A percentile compares a stretch with the other conserved stretches of the same genome.
phyloP scores from a whole-genome alignment of 1,140 invertebrate genomes.

The Drosophila yakuba region DNA sequence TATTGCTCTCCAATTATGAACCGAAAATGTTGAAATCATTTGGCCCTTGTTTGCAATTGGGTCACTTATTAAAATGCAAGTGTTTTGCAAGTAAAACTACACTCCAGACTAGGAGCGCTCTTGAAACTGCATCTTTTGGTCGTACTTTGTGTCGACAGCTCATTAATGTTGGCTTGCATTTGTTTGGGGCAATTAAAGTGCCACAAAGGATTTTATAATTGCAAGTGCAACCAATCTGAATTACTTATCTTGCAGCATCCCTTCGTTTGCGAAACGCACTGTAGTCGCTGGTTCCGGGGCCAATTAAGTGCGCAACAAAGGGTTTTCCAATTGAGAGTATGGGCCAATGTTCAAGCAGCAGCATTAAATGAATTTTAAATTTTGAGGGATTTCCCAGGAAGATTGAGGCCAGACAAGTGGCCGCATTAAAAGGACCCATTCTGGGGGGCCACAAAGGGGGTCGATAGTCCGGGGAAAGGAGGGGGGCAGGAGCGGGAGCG shows the following conservation, averaged over 20 bases:
- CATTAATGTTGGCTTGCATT: not conserved
- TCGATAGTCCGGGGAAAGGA: too few species aligned
- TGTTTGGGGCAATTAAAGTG: constrained; percentile 1
- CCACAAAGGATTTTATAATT: constrained; percentile 3
- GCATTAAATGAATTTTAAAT: constrained; percentile 16
- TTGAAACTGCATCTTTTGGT: too few species aligned
- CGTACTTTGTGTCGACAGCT: not conserved
- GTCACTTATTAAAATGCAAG: too few species aligned
- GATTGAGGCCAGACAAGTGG: constrained; percentile 2
- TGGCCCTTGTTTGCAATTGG: too few species aligned
- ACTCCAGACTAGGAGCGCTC: too few species aligned
- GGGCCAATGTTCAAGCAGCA: constrained; percentile 26
- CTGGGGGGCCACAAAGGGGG: not conserved
- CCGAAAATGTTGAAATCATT: too few species aligned
- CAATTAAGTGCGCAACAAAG: constrained; percentile 31
- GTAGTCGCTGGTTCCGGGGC: constrained; percentile 8
- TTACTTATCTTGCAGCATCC: not conserved
- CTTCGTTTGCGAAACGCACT: constrained; percentile 15
- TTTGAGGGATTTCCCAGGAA: not conserved
- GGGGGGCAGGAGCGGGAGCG: not conserved
- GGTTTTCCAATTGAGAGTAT: constrained; percentile 30
- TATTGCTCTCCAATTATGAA: too few species aligned
- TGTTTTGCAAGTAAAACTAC: too few species aligned
- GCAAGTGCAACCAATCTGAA: not conserved
- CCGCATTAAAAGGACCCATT: constrained; percentile 16